These are phyloP conservation scores for Listrodromus nycthemerus DNA, from an alignment of 2,888 invertebrate genomes.

Conservation along the genomic window DNA sequence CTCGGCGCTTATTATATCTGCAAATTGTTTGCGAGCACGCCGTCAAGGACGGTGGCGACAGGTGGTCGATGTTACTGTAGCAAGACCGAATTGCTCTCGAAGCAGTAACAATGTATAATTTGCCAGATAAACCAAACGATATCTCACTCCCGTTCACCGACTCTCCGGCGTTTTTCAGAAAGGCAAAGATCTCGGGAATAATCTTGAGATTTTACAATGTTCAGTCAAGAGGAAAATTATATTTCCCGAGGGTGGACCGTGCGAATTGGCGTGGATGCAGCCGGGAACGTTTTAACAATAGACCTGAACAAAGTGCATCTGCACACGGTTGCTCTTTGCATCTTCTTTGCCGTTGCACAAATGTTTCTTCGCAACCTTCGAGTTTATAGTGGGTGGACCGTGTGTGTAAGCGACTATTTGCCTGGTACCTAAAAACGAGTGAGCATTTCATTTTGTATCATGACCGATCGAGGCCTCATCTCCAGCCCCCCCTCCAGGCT, in stretches of 20 bases:
- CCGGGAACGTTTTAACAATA: constrained; percentile 36
- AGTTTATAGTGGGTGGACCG: background rate
- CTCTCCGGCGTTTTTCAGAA: constrained; percentile 4
- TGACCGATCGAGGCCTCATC: constrained; percentile 39
- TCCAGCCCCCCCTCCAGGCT: constrained; percentile 25
- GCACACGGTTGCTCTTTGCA: background rate
- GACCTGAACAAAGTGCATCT: constrained; percentile 44
- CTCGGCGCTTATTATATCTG: constrained; percentile 22
- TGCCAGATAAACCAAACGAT: constrained; percentile 9
- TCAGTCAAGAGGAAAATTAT: constrained; percentile 29
- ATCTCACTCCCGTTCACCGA: constrained; percentile 1
- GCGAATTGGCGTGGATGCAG: background rate
- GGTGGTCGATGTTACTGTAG: constrained; percentile 33
- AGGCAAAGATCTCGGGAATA: constrained; percentile 25
- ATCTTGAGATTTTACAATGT: constrained; percentile 34
- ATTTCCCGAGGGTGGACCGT: constrained; percentile 33
- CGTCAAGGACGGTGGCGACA: constrained; percentile 41
- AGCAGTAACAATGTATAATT: constrained; percentile 33
- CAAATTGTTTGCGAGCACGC: constrained; percentile 4
- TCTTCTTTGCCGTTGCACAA: background rate
- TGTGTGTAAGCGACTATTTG: background rate
- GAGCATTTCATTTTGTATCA: constrained; percentile 48
- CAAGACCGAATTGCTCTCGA: background rate
- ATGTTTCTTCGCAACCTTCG: background rate
- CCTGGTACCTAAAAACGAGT: background rate